Evolutionary conservation across 2,113 vertebrate species (phyloP), one percentile per base, ranked within the genome.

Genomic region (Rhagologus leucostigma): DNA sequence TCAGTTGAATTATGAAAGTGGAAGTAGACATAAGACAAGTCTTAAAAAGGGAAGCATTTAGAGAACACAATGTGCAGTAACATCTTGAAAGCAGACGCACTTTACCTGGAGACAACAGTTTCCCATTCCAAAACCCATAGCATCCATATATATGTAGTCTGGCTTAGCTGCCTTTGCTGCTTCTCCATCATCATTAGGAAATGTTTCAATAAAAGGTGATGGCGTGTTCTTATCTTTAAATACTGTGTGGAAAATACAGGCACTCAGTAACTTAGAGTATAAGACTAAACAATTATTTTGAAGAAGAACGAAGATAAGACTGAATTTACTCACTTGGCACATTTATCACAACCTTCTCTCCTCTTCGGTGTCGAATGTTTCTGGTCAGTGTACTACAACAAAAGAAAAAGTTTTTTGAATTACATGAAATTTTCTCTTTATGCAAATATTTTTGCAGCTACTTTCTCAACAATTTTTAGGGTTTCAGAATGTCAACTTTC

Each of bases 111-210:
- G 99, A 65, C 99, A 99, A 89, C 99, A 99, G 96, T 99, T 99
- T 87, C 99, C 99, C 99, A 99, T 99, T 88, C 99, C 99, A 67
- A 99, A 99, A 23, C 99, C 99, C 99, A 99, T 99, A 92, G 99
- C 98, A 41, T 99, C 99, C 99, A 99, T 99, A 93, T 99, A 99
- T 95, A 99, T 99, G 42, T 99, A 99, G 90, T 99, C 98, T 1
- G 99, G 98, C 32, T 99, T 98, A 26, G 98, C 97, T 0, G 98
- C 99, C 76, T 96, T 98, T 16, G 98, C 97, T 5, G 98, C 98
- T 93, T 99, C 99, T 14, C 98, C 98, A 10, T 99, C 98, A 32
- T 99, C 99, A 82, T 98, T 98, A 18, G 98, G 98, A 97, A 99
- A 99, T 0, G 78, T 93, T 97, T 99, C 99, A 50, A 98, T 95